Percentiles rank a stretch among this genome's conserved stretches.
Conservation (phyloP, 1,140 invertebrate species). For the Psilanteris sp. region DNA sequence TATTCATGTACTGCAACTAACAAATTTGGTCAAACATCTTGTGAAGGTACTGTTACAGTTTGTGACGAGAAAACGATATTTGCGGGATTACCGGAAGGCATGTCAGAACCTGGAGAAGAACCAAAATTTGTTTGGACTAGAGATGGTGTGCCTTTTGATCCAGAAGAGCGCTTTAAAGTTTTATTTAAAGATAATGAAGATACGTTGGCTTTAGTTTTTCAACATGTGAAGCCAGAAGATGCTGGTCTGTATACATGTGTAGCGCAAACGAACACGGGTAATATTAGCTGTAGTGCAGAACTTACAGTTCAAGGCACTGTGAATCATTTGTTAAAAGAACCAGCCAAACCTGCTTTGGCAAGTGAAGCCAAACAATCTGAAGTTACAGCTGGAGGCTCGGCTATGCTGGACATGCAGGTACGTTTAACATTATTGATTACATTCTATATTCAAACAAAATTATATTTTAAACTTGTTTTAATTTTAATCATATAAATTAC, state of each 20-base stretch:
- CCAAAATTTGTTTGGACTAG: constrained; percentile 93
- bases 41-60: constrained; percentile 89
- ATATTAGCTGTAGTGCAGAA: constrained; percentile 96
- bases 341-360: constrained; percentile 87
- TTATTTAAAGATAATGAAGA: constrained; percentile 95
- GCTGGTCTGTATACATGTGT: constrained; percentile 97
- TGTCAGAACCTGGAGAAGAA: constrained; percentile 87
- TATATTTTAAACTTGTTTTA: too few relatives aligned
- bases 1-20: constrained; percentile 95
- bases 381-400: constrained; percentile 90
- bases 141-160: constrained; percentile 93
- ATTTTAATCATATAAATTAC: too few relatives aligned
- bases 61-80: constrained; percentile 92
- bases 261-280: constrained; percentile 93
- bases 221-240: constrained; percentile 95
- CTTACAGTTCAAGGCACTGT: constrained; percentile 93
- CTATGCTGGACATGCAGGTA: constrained; percentile 93
- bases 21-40: constrained; percentile 87
- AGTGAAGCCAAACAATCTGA: constrained; percentile 88
- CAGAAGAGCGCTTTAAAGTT: constrained; percentile 96
- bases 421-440: too few relatives aligned
- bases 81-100: constrained; percentile 84
- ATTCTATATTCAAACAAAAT: neutral
- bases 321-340: constrained; percentile 89
- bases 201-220: constrained; percentile 93